A percentile compares a stretch with the other conserved stretches of the same genome.
phyloP scores from a whole-genome alignment of 2,113 vertebrate genomes.

The Eclectus roratus region DNA sequence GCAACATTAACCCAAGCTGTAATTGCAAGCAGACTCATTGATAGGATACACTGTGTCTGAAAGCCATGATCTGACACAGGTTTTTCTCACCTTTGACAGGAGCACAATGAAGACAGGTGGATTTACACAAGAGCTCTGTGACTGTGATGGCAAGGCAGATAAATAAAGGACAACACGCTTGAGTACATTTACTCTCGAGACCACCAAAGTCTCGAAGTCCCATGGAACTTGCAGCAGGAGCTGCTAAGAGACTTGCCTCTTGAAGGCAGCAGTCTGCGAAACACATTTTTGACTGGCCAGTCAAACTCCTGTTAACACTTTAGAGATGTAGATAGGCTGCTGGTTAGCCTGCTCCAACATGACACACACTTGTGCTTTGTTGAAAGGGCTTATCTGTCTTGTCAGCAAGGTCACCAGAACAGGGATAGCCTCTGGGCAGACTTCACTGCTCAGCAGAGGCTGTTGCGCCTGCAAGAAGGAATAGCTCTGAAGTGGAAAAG shows the following conservation, averaged over 20 bases:
- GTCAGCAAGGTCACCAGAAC: neutral
- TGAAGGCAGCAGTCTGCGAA: neutral
- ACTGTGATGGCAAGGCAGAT: neutral
- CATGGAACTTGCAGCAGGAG: neutral
- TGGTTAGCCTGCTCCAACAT: neutral
- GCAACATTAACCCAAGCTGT: neutral
- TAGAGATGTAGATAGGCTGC: neutral
- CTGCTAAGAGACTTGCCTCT: neutral
- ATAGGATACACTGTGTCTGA: neutral
- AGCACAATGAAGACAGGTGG: neutral
- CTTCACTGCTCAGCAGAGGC: neutral
- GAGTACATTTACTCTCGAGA: neutral
- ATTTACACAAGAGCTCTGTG: neutral
- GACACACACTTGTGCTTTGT: slow-evolving; percentile 30
- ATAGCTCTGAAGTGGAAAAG: neutral
- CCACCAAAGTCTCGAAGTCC: neutral
- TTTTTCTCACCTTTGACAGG: neutral
- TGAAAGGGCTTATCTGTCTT: slow-evolving; percentile 49
- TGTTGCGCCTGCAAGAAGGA: neutral
- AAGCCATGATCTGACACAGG: neutral
- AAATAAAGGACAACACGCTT: neutral
- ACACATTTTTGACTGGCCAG: neutral
- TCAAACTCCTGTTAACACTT: slow-evolving; percentile 54
- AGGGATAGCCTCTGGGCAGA: neutral
- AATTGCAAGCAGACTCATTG: neutral